A percentile compares a stretch with the other conserved stretches of the same genome.
These are phyloP conservation scores for Coremacera marginata DNA, from an alignment of 2,888 invertebrate species.

Conservation along the genomic window DNA sequence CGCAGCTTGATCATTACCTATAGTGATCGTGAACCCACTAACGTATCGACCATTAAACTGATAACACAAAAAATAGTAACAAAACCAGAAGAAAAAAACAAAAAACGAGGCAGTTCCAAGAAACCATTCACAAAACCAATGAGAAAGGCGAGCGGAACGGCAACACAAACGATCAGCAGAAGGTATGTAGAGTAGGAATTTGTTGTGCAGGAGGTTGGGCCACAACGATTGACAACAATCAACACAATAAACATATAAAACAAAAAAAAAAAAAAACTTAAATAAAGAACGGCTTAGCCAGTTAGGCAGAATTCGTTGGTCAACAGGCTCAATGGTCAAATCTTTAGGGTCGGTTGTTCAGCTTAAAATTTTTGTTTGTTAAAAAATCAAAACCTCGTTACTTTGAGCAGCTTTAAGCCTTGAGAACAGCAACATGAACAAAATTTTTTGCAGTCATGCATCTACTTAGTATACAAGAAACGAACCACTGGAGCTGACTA, in stretches of 20 bases:
- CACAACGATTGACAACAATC: constrained; percentile 32
- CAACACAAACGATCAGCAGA: constrained; percentile 26
- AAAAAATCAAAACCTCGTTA: no score
- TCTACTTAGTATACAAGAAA: no score
- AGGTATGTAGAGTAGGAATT: constrained; percentile 41
- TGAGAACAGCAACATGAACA: no score
- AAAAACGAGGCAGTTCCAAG: constrained; percentile 37
- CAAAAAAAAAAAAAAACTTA: constrained; percentile 37
- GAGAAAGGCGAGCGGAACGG: not conserved
- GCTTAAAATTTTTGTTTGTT: no score
- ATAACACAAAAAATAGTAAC: not conserved
- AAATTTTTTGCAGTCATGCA: no score
- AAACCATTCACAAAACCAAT: constrained; percentile 36
- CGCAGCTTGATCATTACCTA: not conserved
- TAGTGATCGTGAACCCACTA: constrained; percentile 1
- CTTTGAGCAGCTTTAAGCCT: no score
- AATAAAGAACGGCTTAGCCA: no score
- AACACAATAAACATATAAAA: constrained; percentile 38
- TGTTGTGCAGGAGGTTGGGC: constrained; percentile 32
- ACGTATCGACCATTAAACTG: constrained; percentile 5
- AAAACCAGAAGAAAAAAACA: not conserved
- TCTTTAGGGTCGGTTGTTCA: no score
- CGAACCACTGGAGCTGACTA: no score
- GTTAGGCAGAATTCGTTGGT: no score
- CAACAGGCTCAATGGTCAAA: no score